Evolutionary conservation across 2,797 vertebrate species (phyloP).

Genomic region (Buceros bicornis): DNA sequence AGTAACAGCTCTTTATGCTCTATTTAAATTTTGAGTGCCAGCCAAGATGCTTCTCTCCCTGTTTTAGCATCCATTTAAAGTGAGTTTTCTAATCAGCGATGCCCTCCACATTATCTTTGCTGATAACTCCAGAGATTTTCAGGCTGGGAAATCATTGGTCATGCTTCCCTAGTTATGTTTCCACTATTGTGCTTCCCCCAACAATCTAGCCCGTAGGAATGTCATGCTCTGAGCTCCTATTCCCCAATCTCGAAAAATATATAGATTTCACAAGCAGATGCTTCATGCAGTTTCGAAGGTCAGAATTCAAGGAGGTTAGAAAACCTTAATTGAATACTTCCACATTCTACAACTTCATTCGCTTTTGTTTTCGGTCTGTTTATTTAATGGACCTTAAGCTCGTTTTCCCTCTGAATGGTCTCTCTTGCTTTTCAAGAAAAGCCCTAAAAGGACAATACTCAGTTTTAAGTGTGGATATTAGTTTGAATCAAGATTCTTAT

Average conservation of each 20-base stretch:
- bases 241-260: neutral
- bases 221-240: neutral
- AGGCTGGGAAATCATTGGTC: conserved; percentile 53
- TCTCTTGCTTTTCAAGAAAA: neutral
- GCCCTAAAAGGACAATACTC: neutral
- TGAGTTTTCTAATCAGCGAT: conserved; percentile 44
- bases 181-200: neutral
- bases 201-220: conserved; percentile 49
- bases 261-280: conserved; percentile 44
- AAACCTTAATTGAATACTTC: neutral
- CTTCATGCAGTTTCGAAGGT: conserved; percentile 23
- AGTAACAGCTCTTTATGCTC: conserved; percentile 69
- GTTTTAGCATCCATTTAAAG: conserved; percentile 54
- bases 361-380: neutral
- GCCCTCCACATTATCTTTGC: conserved; percentile 19
- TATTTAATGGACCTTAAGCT: neutral
- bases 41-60: conserved; percentile 38
- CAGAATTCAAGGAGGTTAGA: conserved; percentile 27
- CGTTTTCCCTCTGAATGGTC: neutral
- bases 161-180: conserved; percentile 49
- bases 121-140: conserved; percentile 61
- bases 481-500: neutral
- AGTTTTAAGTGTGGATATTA: neutral
- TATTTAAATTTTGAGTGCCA: conserved; percentile 70
- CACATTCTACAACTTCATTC: neutral